Evolutionary conservation across 2,797 vertebrate species (phyloP).

Genomic region (Pantherophis vulpinus): DNA sequence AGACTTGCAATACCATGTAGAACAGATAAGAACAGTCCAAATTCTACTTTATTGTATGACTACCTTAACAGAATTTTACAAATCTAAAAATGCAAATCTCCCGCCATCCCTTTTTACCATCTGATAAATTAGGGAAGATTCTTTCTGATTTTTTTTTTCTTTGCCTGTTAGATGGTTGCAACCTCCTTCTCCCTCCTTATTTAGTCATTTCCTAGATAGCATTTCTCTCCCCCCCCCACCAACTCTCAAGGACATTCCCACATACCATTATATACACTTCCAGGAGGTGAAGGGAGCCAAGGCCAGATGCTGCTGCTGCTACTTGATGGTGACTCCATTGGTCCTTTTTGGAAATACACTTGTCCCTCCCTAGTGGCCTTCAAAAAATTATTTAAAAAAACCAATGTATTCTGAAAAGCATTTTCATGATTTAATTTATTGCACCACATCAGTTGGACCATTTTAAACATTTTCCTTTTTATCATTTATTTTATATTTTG

Average conservation of each 20-base stretch:
- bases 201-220: neutral
- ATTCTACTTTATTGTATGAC: neutral
- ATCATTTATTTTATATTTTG: neutral
- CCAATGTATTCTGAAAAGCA: neutral
- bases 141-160: neutral
- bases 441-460: neutral
- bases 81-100: neutral
- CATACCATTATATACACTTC: neutral
- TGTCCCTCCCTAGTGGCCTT: neutral
- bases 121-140: neutral
- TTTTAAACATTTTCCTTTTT: neutral
- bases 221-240: neutral
- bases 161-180: neutral
- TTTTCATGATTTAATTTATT: neutral
- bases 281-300: neutral
- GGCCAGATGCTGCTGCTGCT: neutral
- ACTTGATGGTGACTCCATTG: neutral
- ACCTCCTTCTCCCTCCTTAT: neutral
- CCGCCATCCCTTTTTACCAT: neutral
- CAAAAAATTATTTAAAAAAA: neutral
- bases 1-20: neutral
- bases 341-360: neutral
- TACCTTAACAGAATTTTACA: neutral
- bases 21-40: neutral
- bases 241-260: neutral